These are phyloP conservation scores for Gavia stellata DNA, from an alignment of 2,113 vertebrate species.

Conservation along the genomic window DNA sequence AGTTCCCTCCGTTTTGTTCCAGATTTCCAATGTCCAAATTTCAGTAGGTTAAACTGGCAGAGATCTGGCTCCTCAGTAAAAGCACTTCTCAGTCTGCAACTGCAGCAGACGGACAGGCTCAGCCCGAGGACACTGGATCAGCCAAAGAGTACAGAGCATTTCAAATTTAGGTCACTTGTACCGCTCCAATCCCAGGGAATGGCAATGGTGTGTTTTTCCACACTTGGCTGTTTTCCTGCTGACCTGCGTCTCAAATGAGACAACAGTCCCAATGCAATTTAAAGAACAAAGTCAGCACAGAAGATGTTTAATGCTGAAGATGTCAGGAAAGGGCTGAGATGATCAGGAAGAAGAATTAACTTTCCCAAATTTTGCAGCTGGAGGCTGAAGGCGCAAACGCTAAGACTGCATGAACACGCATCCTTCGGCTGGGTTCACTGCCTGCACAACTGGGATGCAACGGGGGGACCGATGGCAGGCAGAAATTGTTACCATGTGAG, in stretches of 20 bases:
- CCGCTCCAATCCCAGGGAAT: neutral
- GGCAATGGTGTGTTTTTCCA: rapidly evolving
- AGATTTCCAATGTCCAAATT: neutral
- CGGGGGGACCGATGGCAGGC: rapidly evolving
- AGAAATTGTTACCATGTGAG: neutral
- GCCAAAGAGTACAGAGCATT: rapidly evolving
- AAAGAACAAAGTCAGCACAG: neutral
- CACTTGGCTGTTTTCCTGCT: neutral
- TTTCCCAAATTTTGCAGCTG: neutral
- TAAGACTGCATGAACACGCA: rapidly evolving
- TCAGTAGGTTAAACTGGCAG: neutral
- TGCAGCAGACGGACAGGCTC: neutral
- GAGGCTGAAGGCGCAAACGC: rapidly evolving
- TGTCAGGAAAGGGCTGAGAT: neutral
- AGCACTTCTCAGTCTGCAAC: neutral
- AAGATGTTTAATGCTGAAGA: neutral
- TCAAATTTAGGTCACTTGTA: neutral
- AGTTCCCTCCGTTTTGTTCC: neutral
- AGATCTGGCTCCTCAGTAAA: neutral
- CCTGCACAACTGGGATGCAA: neutral
- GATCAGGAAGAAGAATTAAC: neutral
- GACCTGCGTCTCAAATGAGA: rapidly evolving
- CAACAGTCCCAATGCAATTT: neutral
- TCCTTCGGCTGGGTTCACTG: rapidly evolving
- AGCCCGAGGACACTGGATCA: neutral